Base-by-base conservation (phyloP, 2,797 vertebrate genomes). In the Triplophysa bombifrons region DNA sequence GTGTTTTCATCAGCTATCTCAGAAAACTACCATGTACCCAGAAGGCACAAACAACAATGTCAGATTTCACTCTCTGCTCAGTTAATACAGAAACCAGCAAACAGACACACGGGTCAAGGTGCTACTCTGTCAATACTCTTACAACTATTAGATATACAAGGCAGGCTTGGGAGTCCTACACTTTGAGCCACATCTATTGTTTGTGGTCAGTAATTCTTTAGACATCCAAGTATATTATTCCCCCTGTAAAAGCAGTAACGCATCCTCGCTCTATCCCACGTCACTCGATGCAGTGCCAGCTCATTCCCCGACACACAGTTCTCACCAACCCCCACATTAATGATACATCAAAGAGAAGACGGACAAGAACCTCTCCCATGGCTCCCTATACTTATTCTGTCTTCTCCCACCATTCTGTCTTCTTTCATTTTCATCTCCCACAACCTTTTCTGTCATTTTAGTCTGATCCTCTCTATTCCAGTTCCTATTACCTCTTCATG, bases 291-390 rank as follows among this genome's bases (percentile, higher is more conserved):
- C 50, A 71, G 34, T 8, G 16, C 12, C 4, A 55, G 48, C 19
- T 71, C 50, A 77, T 51, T 76, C 53, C 60, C 34, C 76, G 80
- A 77, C 46, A 60, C 74, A 82, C 67, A 81, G 19, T 56, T 76
- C 58, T 76, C 50, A 60, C 53, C 80, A 65, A 17, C 68, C 38
- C 9, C 58, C 74, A 72, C 63, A 44, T 72, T 48, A 66, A 82
- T 71, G 69, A 75, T 56, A 67, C 51, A 72, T 82, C 61, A 65
- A 60, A 72, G 38, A 76, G 13, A 41, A 25, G 22, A 46, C 64
- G 67, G 19, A 46, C 30, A 81, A 76, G 51, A 77, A 69, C 75
- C 41, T 9, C 27, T 61, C 14, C 1, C 5, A 63, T 51, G 46
- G 19, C 53, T 67, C 41, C 46, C 12, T 72, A 17, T 55, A 22